These are phyloP conservation scores for Cheilosia impressa DNA, from an alignment of 2,888 invertebrate species.

Conservation along the genomic window DNA sequence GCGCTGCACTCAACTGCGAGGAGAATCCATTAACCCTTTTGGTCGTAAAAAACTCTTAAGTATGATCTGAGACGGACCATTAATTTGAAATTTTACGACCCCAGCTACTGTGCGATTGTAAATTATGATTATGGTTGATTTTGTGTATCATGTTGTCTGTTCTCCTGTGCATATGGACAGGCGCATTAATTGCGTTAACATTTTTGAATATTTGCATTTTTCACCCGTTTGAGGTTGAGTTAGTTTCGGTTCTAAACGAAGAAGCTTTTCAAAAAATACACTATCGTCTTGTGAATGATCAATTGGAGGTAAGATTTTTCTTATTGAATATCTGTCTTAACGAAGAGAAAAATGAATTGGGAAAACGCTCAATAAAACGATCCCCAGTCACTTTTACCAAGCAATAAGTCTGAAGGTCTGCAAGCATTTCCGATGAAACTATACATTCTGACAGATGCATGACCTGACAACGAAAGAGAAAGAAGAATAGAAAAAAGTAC, in stretches of 20 bases:
- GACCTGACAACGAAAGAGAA: too few relatives aligned
- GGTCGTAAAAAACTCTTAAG: constrained; percentile 81
- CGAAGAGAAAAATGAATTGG: too few relatives aligned
- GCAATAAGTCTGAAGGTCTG: too few relatives aligned
- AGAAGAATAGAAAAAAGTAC: not conserved
- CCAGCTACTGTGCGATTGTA: constrained; percentile 81
- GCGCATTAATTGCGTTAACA: constrained; percentile 30
- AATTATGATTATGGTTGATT: constrained; percentile 80
- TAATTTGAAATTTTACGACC: constrained; percentile 82
- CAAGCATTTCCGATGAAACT: too few relatives aligned
- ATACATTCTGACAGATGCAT: too few relatives aligned
- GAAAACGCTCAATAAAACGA: too few relatives aligned
- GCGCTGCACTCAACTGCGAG: constrained; percentile 33
- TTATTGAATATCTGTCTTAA: too few relatives aligned
- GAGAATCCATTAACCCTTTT: constrained; percentile 72
- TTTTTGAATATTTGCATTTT: not conserved
- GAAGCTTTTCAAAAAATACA: too few relatives aligned
- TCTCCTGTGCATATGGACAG: constrained; percentile 28
- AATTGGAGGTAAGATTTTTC: too few relatives aligned
- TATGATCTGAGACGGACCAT: constrained; percentile 82
- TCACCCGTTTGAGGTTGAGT: not conserved
- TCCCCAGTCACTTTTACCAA: too few relatives aligned
- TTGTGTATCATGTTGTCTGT: constrained; percentile 67
- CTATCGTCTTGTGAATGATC: too few relatives aligned
- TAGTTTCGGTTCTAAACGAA: too few relatives aligned